Evolutionary conservation across 2,888 invertebrate genomes (phyloP).

Genomic region (Sarcophaga carnaria): DNA sequence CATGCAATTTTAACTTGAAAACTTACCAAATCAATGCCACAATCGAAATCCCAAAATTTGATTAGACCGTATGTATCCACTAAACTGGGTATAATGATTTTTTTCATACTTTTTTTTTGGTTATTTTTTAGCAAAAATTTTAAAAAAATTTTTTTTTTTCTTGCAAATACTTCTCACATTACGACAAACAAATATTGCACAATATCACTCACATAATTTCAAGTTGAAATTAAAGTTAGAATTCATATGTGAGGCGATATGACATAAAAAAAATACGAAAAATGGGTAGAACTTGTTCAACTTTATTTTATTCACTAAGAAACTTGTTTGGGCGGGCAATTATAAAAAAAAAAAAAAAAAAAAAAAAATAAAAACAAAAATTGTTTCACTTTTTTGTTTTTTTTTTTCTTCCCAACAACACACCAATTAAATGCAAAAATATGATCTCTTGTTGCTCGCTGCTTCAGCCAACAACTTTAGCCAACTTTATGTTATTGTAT

Average conservation of each 20-base stretch:
- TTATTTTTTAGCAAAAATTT: too few species aligned
- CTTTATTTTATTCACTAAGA: background rate
- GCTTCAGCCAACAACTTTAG: too few species aligned
- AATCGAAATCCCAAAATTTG: slow-evolving; percentile 78
- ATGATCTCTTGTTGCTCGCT: background rate
- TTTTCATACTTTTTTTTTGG: slow-evolving; percentile 73
- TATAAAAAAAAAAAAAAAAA: background rate
- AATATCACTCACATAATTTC: slow-evolving; percentile 43
- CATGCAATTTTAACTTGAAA: background rate
- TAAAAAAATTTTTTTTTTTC: slow-evolving; percentile 6
- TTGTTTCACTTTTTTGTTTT: too few species aligned
- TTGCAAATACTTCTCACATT: background rate
- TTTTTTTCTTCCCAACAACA: background rate
- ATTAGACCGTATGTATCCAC: slow-evolving; percentile 78
- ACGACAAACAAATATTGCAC: slow-evolving; percentile 3
- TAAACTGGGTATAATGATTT: slow-evolving; percentile 76
- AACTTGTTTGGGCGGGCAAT: background rate
- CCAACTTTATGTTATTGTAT: too few species aligned
- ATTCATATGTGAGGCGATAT: background rate
- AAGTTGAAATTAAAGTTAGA: background rate
- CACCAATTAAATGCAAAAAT: background rate
- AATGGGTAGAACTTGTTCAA: background rate
- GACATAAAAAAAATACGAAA: background rate
- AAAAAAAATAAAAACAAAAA: background rate
- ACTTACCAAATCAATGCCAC: slow-evolving; percentile 60